Base-by-base conservation (phyloP, 2,797 vertebrate genomes). In the Heteromormyrus szaboi region DNA sequence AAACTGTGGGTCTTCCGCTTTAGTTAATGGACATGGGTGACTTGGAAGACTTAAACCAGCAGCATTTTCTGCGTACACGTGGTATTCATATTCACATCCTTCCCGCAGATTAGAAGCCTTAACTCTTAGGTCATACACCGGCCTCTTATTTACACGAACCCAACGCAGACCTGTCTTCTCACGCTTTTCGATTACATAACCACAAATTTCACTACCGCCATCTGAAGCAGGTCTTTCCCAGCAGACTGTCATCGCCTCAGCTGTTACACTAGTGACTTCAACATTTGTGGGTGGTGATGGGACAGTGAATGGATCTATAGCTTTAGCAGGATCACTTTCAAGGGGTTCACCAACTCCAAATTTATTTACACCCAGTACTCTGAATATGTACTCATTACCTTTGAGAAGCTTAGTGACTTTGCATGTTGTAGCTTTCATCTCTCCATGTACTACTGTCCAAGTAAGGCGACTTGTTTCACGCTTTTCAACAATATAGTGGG, bases 331-430 rank as follows among this genome's bases (percentile, higher is more conserved):
- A 91, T 97, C 93, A 93, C 98, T 98, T 94, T 99, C 99, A 87
- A 99, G 93, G 91, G 94, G 90, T 92, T 99, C 99, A 41, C 99
- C 98, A 54, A 97, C 96, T 0, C 98, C 98, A 0, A 99, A 99
- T 92, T 98, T 99, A 92, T 99, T 99, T 90, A 99, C 97, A 90
- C 95, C 98, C 88, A 95, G 97, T 81, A 99, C 97, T 94, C 99
- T 97, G 91, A 99, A 99, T 91, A 99, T 95, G 91, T 99, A 99
- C 91, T 99, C 98, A 91, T 99, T 99, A 89, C 98, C 97, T 94
- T 96, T 98, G 72, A 99, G 94, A 86, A 99, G 93, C 94, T 99
- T 99, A 90, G 96, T 97, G 90, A 98, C 97, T 94, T 98, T 99
- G 93, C 99, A 99, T 79, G 97, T 98, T 90, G 98, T 98, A 89